Percentiles rank a stretch among this genome's conserved stretches.
Conservation (phyloP, 2,888 invertebrate genomes). For the Poecilus cupreus region DNA sequence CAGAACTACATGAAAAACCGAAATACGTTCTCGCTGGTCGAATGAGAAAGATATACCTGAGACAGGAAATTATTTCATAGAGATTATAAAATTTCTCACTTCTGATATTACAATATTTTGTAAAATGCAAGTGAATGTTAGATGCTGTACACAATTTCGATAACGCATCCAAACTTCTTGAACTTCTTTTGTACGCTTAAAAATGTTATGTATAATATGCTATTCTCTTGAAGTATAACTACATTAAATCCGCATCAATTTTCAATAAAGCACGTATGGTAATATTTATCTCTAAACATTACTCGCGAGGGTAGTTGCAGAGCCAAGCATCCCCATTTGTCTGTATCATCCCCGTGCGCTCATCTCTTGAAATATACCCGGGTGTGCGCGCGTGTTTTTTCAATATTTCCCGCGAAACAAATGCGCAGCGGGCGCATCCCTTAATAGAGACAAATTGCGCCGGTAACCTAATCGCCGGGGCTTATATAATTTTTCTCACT, state of each 20-base stretch:
- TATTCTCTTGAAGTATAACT: too few species aligned
- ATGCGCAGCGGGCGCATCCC: conserved; percentile 10
- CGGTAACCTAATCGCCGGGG: conserved; percentile 46
- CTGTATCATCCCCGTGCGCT: not conserved
- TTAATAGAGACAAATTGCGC: conserved; percentile 56
- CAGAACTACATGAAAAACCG: too few species aligned
- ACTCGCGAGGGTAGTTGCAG: not conserved
- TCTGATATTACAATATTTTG: too few species aligned
- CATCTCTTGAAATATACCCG: not conserved
- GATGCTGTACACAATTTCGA: too few species aligned
- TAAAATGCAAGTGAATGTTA: too few species aligned
- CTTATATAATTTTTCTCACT: conserved; percentile 52
- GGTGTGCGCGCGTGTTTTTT: conserved; percentile 13
- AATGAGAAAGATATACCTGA: too few species aligned
- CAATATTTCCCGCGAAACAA: conserved; percentile 28
- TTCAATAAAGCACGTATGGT: not conserved
- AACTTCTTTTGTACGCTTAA: too few species aligned
- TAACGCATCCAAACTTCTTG: too few species aligned
- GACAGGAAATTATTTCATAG: too few species aligned
- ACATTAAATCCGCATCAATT: not conserved
- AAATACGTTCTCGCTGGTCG: too few species aligned
- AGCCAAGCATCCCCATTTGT: not conserved
- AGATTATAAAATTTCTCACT: too few species aligned
- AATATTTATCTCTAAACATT: not conserved
- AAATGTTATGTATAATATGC: too few species aligned